Conservation (phyloP, 2,888 invertebrate genomes). For the Nymphalis urticae region DNA sequence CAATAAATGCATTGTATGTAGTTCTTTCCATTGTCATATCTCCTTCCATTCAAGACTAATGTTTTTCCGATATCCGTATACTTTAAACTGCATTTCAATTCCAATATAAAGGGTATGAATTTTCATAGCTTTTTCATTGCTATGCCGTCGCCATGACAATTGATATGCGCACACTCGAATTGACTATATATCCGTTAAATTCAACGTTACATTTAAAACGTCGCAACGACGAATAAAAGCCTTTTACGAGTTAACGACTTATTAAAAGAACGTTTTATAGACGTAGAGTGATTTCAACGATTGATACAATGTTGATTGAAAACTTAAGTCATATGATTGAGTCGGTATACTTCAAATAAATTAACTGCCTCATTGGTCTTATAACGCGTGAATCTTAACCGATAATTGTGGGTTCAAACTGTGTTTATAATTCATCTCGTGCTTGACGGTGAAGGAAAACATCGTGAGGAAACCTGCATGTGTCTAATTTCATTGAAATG, state of each 20-base stretch:
- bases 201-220: constrained; percentile 10
- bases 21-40: constrained; percentile 51
- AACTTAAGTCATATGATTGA: too few relatives aligned
- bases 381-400: too few relatives aligned
- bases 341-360: too few relatives aligned
- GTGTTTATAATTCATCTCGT: too few relatives aligned
- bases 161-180: constrained; percentile 26
- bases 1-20: constrained; percentile 28
- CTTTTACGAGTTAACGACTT: neutral
- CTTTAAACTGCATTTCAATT: constrained; percentile 64
- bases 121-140: constrained; percentile 48
- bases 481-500: too few relatives aligned
- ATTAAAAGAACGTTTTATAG: neutral
- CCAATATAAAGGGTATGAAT: constrained; percentile 45
- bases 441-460: too few relatives aligned
- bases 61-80: constrained; percentile 70
- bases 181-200: constrained; percentile 10
- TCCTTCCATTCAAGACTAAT: constrained; percentile 65
- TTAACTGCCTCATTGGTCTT: too few relatives aligned
- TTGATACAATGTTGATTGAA: neutral
- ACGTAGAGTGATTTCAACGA: neutral
- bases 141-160: constrained; percentile 28
- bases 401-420: too few relatives aligned
- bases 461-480: too few relatives aligned
- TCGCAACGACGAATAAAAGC: neutral